Percentiles rank a stretch among this genome's conserved stretches.
These are phyloP conservation scores for Drosophila conformis DNA, from an alignment of 2,888 invertebrate species.

Conservation along the genomic window DNA sequence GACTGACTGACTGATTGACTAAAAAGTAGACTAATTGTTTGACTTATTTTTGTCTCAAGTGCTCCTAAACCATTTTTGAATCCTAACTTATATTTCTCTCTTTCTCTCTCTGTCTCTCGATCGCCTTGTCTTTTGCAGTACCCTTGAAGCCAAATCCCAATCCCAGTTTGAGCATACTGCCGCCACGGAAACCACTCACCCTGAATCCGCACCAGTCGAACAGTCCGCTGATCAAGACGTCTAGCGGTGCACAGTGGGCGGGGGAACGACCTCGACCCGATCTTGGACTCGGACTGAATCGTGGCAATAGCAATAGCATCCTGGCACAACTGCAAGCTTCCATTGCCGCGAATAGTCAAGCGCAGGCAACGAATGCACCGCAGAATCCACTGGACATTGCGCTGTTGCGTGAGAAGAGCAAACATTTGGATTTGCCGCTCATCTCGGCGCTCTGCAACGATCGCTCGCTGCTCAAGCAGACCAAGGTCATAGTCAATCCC, in stretches of 20 bases:
- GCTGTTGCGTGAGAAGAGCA: slow-evolving; percentile 94
- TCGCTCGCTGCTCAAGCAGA: slow-evolving; percentile 94
- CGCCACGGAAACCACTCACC: slow-evolving; percentile 79
- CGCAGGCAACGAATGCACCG: slow-evolving; percentile 55
- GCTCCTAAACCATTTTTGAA: background rate
- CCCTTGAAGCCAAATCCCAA: slow-evolving; percentile 79
- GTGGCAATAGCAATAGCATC: slow-evolving; percentile 77
- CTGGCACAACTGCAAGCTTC: slow-evolving; percentile 82
- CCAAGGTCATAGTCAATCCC: slow-evolving; percentile 93
- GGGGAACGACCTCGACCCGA: slow-evolving; percentile 81
- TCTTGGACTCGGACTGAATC: slow-evolving; percentile 61
- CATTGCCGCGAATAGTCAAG: slow-evolving; percentile 56
- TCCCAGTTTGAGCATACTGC: slow-evolving; percentile 61
- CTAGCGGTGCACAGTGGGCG: slow-evolving; percentile 83
- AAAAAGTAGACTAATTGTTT: background rate
- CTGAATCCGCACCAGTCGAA: slow-evolving; percentile 73
- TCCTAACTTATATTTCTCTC: background rate
- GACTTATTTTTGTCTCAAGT: background rate
- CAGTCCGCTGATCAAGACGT: slow-evolving; percentile 81
- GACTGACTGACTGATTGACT: background rate
- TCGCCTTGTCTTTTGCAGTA: slow-evolving; percentile 67
- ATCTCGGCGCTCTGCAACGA: slow-evolving; percentile 97
- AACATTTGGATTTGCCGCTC: slow-evolving; percentile 94
- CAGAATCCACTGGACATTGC: slow-evolving; percentile 89
- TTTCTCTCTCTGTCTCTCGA: background rate